Evolutionary conservation across 2,888 invertebrate species (phyloP).

Genomic region (Malacosoma neustria): DNA sequence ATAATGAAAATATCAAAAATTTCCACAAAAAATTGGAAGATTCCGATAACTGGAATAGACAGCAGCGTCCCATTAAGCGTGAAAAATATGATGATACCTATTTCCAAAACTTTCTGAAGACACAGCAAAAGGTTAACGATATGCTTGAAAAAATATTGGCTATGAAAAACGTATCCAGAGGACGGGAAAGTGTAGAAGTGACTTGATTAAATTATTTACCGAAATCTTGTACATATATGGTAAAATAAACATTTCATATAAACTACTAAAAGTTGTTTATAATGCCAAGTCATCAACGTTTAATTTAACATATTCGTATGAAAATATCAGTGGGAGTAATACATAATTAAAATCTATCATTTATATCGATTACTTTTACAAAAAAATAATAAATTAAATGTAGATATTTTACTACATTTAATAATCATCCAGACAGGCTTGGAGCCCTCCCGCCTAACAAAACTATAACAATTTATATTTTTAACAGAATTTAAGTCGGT

Average conservation of each 20-base stretch:
- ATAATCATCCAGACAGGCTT: too few species aligned
- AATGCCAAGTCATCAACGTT: too few species aligned
- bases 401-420: too few species aligned
- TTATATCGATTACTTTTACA: background rate
- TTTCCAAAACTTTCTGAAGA: constrained; percentile 47
- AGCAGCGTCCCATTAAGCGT: constrained; percentile 33
- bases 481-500: too few species aligned
- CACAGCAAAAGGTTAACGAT: constrained; percentile 57
- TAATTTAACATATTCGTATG: background rate
- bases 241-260: too few species aligned
- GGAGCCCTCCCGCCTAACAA: too few species aligned
- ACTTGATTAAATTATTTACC: too few species aligned
- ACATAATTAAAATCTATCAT: background rate
- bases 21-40: constrained; percentile 44
- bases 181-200: constrained; percentile 31
- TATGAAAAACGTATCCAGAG: constrained; percentile 26
- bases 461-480: too few species aligned
- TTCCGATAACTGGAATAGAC: constrained; percentile 17
- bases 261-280: too few species aligned
- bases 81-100: constrained; percentile 40
- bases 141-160: constrained; percentile 50
- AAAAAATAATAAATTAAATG: too few species aligned
- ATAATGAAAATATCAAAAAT: constrained; percentile 14
- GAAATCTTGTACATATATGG: too few species aligned
- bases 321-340: too few species aligned